Conservation (phyloP, 2,888 invertebrate genomes). For the Trimorus sp. region DNA sequence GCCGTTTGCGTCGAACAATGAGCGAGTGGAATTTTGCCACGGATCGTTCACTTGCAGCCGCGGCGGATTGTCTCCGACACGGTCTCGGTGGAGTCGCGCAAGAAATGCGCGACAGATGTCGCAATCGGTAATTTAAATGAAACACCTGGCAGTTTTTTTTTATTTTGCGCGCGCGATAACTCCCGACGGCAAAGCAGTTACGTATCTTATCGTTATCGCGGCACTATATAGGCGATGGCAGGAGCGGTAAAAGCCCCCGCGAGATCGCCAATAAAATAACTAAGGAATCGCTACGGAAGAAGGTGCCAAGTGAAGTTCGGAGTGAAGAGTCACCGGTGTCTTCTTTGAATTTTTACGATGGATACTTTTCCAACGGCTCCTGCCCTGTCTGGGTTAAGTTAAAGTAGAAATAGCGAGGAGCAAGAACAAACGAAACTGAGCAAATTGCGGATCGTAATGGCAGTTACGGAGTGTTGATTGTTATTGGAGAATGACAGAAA, state of each 20-base stretch:
- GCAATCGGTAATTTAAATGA: too few species aligned
- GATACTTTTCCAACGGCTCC: constrained; percentile 33
- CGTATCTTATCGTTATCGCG: constrained; percentile 70
- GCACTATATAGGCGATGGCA: constrained; percentile 25
- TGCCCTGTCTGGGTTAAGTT: constrained; percentile 3
- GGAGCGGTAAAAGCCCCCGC: constrained; percentile 61
- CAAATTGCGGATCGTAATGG: background rate
- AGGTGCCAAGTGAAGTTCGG: constrained; percentile 45
- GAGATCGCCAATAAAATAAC: constrained; percentile 74
- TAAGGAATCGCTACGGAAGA: constrained; percentile 69
- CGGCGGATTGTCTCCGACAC: constrained; percentile 1
- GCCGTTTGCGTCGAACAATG: constrained; percentile 25
- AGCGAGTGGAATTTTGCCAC: constrained; percentile 2
- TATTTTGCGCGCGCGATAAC: constrained; percentile 24
- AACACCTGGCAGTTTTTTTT: constrained; percentile 5
- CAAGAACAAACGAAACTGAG: constrained; percentile 6
- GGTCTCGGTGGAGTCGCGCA: too few species aligned
- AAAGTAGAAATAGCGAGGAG: constrained; percentile 5
- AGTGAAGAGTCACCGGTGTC: constrained; percentile 53
- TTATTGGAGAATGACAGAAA: constrained; percentile 6
- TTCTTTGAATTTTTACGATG: constrained; percentile 60
- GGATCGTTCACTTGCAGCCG: constrained; percentile 13
- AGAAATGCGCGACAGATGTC: too few species aligned
- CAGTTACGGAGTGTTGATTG: background rate
- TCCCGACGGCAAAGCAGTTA: constrained; percentile 55